phyloP scores from a whole-genome alignment of 2,888 invertebrate species.

The Gastracanthus pulcherrimus region DNA sequence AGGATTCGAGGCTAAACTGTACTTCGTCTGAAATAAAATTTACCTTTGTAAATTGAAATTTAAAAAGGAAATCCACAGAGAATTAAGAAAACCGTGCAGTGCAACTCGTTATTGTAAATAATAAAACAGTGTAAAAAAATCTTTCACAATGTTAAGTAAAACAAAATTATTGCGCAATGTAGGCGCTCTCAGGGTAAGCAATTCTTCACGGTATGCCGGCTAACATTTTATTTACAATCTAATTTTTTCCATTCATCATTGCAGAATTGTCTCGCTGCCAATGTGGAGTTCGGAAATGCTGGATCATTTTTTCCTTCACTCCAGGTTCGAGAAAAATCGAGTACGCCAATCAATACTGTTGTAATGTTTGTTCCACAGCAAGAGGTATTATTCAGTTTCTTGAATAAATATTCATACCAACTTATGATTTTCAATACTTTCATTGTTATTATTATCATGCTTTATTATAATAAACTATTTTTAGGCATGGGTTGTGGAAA shows the following conservation, averaged over 20 bases:
- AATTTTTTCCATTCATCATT: conserved; percentile 1
- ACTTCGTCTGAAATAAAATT: neutral
- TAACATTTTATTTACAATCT: neutral
- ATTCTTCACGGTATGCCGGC: conserved; percentile 17
- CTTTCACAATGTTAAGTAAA: conserved; percentile 53
- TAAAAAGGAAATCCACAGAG: neutral
- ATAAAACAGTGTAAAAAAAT: neutral
- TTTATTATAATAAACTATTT: conserved; percentile 33
- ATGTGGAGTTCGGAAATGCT: conserved; percentile 42
- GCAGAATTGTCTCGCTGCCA: conserved; percentile 52
- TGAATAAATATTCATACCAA: conserved; percentile 22
- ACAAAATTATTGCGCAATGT: conserved; percentile 58
- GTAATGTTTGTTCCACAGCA: conserved; percentile 99
- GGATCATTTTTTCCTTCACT: conserved; percentile 58
- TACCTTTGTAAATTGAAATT: neutral
- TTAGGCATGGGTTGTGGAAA: conserved; percentile 97
- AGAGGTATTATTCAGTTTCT: conserved; percentile 82
- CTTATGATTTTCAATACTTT: conserved; percentile 12
- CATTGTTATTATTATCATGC: conserved; percentile 1
- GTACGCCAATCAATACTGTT: conserved; percentile 93
- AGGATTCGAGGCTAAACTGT: neutral
- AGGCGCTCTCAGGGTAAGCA: conserved; percentile 49
- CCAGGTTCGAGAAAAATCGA: conserved; percentile 77
- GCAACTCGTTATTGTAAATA: conserved; percentile 18
- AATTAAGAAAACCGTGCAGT: neutral